Evolutionary conservation across 2,888 invertebrate species (phyloP), one percentile per base, ranked within the genome.

Genomic region (Latrodectus hesperus): DNA sequence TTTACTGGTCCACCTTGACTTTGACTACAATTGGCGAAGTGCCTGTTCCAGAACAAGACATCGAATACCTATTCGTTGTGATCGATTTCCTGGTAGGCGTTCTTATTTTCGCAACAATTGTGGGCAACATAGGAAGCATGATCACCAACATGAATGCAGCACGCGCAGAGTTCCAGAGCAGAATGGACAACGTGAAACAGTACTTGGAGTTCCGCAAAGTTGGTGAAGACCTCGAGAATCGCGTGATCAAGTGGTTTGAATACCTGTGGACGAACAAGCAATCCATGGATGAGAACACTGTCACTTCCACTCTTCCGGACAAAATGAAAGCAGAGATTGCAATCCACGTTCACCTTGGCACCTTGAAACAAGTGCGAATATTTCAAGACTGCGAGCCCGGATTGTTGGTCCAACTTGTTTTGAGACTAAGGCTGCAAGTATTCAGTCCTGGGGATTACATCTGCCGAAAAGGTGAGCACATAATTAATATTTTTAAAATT

Each of bases 1-100:
- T 99, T 93, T 99, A 99, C 92, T 99, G 99, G 99, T 98, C 98
- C 3, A 98, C 98, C 0, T 93, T 99, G 90, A 99, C 98, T 9
- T 93, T 99, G 88, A 98, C 98, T 10, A 99, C 98, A 6, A 98
- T 99, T 86, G 97, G 97, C 11, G 97, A 98, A 93, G 90, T 98
- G 0, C 98, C 98, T 22, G 96, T 96, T 91, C 99, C 98, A 2
- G 97, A 96, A 92, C 95, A 95, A 91, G 97, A 98, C 92, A 94
- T 95, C 1, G 98, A 99, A 92, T 98, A 97, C 93, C 93, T 98
- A 65, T 98, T 98, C 92, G 97, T 98, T 22, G 97, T 98, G 0
- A 95, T 96, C 0, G 98, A 98, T 92, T 97, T 98, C 92, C 94
- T 98, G 88, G 97, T 97, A 65, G 98, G 98, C 5, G 98, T 99